phyloP scores from a whole-genome alignment of 35 echinoderm and acorn worm species.

The Eucidaris tribuloides region DNA sequence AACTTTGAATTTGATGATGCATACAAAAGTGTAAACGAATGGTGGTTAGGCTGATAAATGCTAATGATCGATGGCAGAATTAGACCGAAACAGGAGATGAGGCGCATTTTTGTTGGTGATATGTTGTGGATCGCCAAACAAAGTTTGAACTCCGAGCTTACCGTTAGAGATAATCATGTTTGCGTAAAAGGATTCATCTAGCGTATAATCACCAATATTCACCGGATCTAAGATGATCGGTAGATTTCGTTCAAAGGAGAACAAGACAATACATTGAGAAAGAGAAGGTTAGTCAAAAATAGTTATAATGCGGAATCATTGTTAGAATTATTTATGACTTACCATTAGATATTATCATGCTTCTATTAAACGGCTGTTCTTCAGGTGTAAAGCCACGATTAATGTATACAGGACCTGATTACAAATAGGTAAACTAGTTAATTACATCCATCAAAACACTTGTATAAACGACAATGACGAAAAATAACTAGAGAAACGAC shows the following conservation, averaged over 20 bases:
- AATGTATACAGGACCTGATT: constrained; percentile 28
- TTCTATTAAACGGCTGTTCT: constrained; percentile 1
- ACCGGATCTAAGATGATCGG: background rate
- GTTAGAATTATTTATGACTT: background rate
- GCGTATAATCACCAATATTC: constrained; percentile 17
- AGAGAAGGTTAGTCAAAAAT: background rate
- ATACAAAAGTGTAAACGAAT: no score
- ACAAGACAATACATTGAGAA: background rate
- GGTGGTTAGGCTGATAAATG: no score
- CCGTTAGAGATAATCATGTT: constrained; percentile 25
- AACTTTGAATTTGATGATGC: no score
- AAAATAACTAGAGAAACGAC: no score
- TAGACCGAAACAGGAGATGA: no score
- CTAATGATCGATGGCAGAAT: no score
- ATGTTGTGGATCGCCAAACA: no score
- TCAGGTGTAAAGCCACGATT: background rate
- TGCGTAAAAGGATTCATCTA: constrained; percentile 1
- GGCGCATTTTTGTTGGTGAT: no score
- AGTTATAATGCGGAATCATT: background rate
- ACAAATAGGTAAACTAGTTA: no score
- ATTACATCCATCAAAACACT: no score
- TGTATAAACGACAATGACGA: no score
- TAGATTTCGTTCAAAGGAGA: background rate
- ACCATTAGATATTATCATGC: constrained; percentile 50
- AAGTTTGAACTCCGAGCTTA: no score